Evolutionary conservation across 2,888 invertebrate genomes (phyloP).

Genomic region (Drosophila subquinaria): DNA sequence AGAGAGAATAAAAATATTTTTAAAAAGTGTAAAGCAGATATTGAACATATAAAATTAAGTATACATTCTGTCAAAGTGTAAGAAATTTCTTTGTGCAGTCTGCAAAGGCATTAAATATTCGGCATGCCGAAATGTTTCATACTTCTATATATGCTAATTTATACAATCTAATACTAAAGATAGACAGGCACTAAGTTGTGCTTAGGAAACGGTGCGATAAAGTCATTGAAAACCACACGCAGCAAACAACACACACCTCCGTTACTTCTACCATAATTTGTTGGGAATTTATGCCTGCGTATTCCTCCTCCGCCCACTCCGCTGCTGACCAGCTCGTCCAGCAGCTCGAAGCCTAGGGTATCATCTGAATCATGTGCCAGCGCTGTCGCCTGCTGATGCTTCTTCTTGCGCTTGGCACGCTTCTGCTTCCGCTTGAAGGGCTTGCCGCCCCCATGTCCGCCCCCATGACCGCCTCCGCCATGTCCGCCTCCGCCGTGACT

Average conservation of each 20-base stretch:
- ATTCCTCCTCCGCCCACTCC: conserved; percentile 55
- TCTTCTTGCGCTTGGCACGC: conserved; percentile 80
- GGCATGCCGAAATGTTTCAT: conserved; percentile 25
- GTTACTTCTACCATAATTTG: conserved; percentile 86
- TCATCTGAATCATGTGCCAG: conserved; percentile 61
- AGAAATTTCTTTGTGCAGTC: neutral
- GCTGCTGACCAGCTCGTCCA: conserved; percentile 74
- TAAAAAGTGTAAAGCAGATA: neutral
- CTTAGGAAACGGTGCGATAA: conserved; percentile 82
- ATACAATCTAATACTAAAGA: conserved; percentile 27
- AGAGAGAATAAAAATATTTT: neutral
- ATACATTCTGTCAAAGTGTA: neutral
- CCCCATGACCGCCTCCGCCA: conserved; percentile 29
- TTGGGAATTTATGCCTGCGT: conserved; percentile 82
- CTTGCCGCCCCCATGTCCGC: conserved; percentile 54
- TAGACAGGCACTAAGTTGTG: conserved; percentile 71
- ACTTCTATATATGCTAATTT: neutral
- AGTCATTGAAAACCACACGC: conserved; percentile 83
- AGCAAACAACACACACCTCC: conserved; percentile 85
- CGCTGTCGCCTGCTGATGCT: conserved; percentile 63
- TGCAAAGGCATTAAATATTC: conserved; percentile 23
- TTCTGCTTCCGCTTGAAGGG: conserved; percentile 79
- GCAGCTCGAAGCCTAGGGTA: conserved; percentile 72
- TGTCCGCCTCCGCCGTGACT: conserved; percentile 46
- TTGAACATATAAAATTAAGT: neutral